These are phyloP conservation scores for Pangasianodon gigas DNA, from an alignment of 2,113 vertebrate species.

Conservation along the genomic window DNA sequence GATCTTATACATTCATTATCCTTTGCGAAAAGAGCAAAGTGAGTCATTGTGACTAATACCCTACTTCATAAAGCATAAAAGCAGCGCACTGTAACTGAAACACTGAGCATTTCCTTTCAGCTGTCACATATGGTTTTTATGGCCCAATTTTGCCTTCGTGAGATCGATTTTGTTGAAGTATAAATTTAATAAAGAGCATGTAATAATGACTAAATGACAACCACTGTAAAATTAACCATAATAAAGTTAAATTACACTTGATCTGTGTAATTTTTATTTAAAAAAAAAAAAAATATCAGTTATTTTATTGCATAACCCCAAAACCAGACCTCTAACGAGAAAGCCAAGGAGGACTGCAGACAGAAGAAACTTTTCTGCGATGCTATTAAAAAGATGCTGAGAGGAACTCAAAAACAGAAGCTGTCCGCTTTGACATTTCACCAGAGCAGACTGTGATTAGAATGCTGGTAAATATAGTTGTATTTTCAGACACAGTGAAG, in stretches of 20 bases:
- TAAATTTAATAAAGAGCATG: neutral
- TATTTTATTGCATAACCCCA: neutral
- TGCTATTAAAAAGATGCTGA: neutral
- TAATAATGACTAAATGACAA: neutral
- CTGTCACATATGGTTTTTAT: neutral
- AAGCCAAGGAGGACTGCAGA: neutral
- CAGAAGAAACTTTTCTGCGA: neutral
- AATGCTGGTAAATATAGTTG: neutral
- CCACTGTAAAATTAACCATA: neutral
- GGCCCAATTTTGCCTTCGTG: neutral
- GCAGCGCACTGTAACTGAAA: neutral
- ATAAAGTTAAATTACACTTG: neutral
- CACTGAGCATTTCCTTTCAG: neutral
- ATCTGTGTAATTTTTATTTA: neutral
- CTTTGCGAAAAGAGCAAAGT: neutral
- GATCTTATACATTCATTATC: neutral
- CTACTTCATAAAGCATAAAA: neutral
- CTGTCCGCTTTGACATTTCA: neutral
- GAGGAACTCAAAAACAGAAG: neutral
- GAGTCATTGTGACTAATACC: constrained; percentile 3
- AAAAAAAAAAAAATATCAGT: neutral
- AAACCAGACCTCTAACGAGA: neutral
- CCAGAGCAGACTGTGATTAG: neutral
- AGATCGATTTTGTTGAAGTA: neutral
- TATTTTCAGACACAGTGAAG: too few relatives aligned